Evolutionary conservation across 2,888 invertebrate species (phyloP), one percentile per base, ranked within the genome.

Genomic region (Drosophila neonasuta): DNA sequence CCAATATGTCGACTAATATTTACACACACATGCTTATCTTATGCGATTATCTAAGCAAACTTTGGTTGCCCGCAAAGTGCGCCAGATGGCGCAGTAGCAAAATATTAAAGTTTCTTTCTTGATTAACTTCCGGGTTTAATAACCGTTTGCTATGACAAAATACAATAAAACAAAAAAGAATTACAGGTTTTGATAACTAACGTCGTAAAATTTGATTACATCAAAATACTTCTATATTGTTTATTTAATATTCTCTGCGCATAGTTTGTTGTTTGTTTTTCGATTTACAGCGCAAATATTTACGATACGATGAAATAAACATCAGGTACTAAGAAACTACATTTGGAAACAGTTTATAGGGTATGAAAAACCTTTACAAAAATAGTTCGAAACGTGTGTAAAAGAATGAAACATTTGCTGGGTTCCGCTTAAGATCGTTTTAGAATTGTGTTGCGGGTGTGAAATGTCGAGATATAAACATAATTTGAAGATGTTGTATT

Each of bases 381-480:
- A 74, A 66, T 71, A 77, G 65, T 68, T 68, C 49, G 50, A 71
- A 71, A 3, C 10, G 10, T 67, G 59, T 64, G 46, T 30, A 39
- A 30, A 29, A 48, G 41, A 34, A 52, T 8, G 51, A 7, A 49
- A 32, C 24, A 24, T 20, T 20, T 41, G 11, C 45, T 59, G 36
- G 29, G 52, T 66, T 20, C 15, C 44, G 52, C n/a, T 29, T 36
- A 44, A 17, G 58, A 67, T 63, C 34, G 44, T 17, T 68, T 59
- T 59, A n/a, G 50, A 60, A 48, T 49, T 45, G 62, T 36, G 62
- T 41, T 64, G 81, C 74, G 80, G 81, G 80, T 74, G 84, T 83
- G 44, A 73, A 68, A 73, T 57, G 11, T 44, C 9, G 7, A n/a
- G n/a, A 11, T 42, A 13, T 39, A 44, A 56, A 49, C 30, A 66